Conservation (phyloP, 2,797 vertebrate species). For the Callimico goeldii region DNA sequence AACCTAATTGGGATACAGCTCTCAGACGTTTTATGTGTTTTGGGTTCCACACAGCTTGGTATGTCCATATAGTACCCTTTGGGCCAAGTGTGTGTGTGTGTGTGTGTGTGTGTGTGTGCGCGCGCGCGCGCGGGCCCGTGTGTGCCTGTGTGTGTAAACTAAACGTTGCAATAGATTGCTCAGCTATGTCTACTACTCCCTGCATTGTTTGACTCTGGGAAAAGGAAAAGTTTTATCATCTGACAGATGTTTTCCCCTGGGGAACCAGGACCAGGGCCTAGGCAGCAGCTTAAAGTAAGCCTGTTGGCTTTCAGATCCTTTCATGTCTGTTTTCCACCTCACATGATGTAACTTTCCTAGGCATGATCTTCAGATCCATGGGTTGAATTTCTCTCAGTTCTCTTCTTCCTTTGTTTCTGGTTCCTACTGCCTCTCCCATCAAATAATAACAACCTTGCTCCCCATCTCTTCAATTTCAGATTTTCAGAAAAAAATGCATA, state of each 20-base stretch:
- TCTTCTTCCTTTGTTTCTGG: neutral
- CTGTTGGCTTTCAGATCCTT: neutral
- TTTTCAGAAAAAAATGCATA: neutral
- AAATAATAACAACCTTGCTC: neutral
- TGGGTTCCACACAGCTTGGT: neutral
- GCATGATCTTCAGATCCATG: neutral
- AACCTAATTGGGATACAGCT: neutral
- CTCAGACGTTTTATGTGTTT: neutral
- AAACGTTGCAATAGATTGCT: neutral
- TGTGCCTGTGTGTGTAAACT: neutral
- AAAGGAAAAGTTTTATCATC: neutral
- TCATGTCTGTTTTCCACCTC: neutral
- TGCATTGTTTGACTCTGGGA: neutral
- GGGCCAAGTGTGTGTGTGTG: neutral
- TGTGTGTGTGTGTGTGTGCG: neutral
- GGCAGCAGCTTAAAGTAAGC: neutral
- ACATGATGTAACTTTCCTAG: neutral
- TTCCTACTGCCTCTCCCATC: neutral
- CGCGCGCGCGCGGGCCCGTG: rapidly evolving
- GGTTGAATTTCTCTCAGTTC: neutral
- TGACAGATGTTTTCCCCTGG: neutral
- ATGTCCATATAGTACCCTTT: neutral
- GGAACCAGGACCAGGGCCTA: neutral
- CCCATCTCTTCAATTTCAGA: slow-evolving; percentile 4
- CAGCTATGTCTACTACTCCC: neutral